Base-by-base conservation (phyloP, 2,888 invertebrate species). In the Dicyrtomina minuta region DNA sequence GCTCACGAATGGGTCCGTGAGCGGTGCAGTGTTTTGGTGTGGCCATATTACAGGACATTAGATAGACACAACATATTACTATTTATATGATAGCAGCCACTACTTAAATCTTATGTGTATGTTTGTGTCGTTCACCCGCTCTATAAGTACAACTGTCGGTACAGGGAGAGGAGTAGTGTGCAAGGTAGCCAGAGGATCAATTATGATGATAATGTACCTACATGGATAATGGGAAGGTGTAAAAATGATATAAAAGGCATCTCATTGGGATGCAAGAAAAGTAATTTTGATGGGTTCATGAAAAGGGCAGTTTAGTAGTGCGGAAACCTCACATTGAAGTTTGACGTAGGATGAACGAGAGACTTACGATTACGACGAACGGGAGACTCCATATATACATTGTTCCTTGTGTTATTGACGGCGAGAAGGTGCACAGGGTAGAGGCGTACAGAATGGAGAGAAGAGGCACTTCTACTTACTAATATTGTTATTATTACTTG, bases 201-300 rank as follows among this genome's bases (percentile, higher is more conserved):
- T 64, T 64, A 64, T 62, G 49, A 46, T 62, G 33, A 41, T 58
- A 22, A 24, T 27, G 60, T 43, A 43, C 41, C 15, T 26, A 27
- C 33, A 49, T 26, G 59, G 43, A 22, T 56, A 69, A 69, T 69
- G 68, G 64, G 58, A 58, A 59, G 69, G 65, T 69, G 69, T 69
- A 69, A 69, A 69, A 65, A 59, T 58, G 59, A 58, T 43, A 64
- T 59, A 64, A 44, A 43, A 65, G 61, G 56, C 33, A 68, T 39
- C 43, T 59, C 51, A 65, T 69, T 69, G 64, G 49, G 17, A 69
- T 65, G 69, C 51, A 69, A 58, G 59, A 62, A 64, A 69, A 69
- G 69, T 64, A 64, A 65, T 69, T 65, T 65, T 69, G 69, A 69
- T 69, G 69, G 33, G 59, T 51, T 65, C 60, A 65, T 69, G 64